Percentiles rank a stretch among this genome's conserved stretches.
Evolutionary conservation across 2,888 invertebrate genomes (phyloP).

Genomic region (Masnerella sp.): DNA sequence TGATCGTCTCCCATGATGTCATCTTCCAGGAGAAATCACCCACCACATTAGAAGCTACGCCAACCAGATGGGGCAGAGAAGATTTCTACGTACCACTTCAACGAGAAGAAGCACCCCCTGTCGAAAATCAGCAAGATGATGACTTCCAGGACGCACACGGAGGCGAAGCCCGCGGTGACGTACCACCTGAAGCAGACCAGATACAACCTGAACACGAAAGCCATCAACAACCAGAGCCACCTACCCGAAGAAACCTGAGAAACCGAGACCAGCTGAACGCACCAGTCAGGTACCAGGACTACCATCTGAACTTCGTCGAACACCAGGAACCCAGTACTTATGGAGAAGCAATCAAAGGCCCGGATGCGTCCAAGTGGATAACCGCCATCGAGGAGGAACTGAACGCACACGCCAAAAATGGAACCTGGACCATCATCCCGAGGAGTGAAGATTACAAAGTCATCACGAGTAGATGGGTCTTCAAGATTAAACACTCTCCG

Average conservation of each 20-base stretch:
- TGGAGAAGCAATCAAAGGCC: neutral
- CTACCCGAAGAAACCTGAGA: neutral
- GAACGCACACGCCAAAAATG: neutral
- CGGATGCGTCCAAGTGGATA: neutral
- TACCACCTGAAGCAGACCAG: neutral
- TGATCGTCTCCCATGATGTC: slow-evolving; percentile 39
- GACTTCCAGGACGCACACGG: neutral
- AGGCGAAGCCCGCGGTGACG: neutral
- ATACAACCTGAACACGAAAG: neutral
- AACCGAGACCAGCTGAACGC: neutral
- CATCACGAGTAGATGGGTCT: slow-evolving; percentile 10
- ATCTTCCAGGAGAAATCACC: slow-evolving; percentile 13
- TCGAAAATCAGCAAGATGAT: neutral
- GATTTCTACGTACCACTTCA: neutral
- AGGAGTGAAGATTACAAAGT: neutral
- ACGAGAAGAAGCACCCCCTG: neutral
- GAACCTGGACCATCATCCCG: slow-evolving; percentile 6
- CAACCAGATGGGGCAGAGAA: neutral
- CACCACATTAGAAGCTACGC: neutral
- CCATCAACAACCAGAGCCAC: too few relatives aligned
- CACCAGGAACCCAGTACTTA: neutral
- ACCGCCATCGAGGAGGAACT: slow-evolving; percentile 10
- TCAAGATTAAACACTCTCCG: slow-evolving; percentile 7
- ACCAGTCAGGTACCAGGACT: neutral
- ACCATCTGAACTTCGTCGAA: neutral